Evolutionary conservation across 2,113 vertebrate genomes (phyloP).

Genomic region (Mungos mungo): DNA sequence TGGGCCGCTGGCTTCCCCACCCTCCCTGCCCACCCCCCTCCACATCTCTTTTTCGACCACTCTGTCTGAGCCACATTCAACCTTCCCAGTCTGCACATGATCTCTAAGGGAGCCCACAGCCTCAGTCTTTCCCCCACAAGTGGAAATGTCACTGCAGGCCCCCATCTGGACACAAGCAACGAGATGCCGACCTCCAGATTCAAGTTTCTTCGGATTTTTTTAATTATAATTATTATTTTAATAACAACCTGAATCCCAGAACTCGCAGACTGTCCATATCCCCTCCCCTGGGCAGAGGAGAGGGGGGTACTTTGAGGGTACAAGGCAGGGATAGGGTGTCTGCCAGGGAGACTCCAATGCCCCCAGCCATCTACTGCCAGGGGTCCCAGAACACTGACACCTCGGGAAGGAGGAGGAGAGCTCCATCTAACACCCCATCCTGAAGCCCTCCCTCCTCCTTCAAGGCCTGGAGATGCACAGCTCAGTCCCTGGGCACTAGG

Average conservation of each 20-base stretch:
- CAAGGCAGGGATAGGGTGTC: not conserved
- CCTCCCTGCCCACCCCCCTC: not conserved
- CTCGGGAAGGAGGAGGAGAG: not conserved
- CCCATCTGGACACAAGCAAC: not conserved
- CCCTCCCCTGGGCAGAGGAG: constrained; percentile 49
- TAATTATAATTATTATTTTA: constrained; percentile 81
- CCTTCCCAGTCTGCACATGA: not conserved
- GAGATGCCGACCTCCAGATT: constrained; percentile 62
- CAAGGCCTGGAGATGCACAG: not conserved
- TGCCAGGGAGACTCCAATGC: constrained; percentile 31
- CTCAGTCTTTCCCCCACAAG: not conserved
- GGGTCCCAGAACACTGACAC: constrained; percentile 2
- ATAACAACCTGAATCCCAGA: constrained; percentile 80
- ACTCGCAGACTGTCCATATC: constrained; percentile 70
- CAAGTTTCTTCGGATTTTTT: constrained; percentile 80
- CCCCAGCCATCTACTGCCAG: not conserved
- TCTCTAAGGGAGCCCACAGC: not conserved
- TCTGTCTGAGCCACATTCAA: not conserved
- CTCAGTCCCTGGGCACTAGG: not conserved
- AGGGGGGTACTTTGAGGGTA: not conserved
- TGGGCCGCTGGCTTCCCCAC: not conserved
- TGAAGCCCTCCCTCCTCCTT: not conserved
- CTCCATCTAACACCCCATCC: not conserved
- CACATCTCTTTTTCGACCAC: not conserved
- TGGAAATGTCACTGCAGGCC: not conserved